Evolutionary conservation across 2,797 vertebrate genomes (phyloP).

Genomic region (Lutjanus argentimaculatus): DNA sequence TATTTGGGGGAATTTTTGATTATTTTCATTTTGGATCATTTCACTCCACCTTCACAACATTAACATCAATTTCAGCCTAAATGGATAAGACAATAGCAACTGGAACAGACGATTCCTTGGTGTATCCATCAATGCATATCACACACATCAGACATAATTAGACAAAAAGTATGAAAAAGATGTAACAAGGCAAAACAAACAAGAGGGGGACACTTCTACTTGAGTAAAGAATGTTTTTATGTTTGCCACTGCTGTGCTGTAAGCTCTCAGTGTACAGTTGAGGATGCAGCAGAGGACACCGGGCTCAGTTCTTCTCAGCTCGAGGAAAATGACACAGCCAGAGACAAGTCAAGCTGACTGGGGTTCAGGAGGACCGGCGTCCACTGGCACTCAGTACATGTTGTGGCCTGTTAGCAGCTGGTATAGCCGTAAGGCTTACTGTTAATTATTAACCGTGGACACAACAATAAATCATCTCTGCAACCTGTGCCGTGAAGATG

Average conservation of each 20-base stretch:
- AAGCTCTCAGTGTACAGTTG: neutral
- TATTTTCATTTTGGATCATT: too few relatives aligned
- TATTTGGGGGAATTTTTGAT: too few relatives aligned
- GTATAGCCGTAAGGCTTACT: neutral
- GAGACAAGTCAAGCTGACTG: neutral
- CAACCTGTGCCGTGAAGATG: conserved; percentile 1
- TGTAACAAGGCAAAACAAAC: too few relatives aligned
- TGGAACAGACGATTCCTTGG: too few relatives aligned
- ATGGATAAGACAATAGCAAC: too few relatives aligned
- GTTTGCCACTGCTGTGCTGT: neutral
- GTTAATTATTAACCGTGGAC: conserved; percentile 39
- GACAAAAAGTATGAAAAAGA: too few relatives aligned
- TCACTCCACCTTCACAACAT: too few relatives aligned
- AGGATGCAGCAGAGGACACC: neutral
- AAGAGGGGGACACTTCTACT: too few relatives aligned
- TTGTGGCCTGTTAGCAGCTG: neutral
- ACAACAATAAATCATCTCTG: conserved; percentile 10
- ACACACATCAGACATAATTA: too few relatives aligned
- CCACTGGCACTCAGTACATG: neutral
- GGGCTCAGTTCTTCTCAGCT: neutral
- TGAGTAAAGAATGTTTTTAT: too few relatives aligned
- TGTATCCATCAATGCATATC: too few relatives aligned
- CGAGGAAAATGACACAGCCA: neutral
- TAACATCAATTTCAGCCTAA: too few relatives aligned
- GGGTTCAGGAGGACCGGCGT: neutral